Evolutionary conservation across 2,797 vertebrate genomes (phyloP), one percentile per base, ranked within the genome.

Genomic region (Gambusia yucatana): DNA sequence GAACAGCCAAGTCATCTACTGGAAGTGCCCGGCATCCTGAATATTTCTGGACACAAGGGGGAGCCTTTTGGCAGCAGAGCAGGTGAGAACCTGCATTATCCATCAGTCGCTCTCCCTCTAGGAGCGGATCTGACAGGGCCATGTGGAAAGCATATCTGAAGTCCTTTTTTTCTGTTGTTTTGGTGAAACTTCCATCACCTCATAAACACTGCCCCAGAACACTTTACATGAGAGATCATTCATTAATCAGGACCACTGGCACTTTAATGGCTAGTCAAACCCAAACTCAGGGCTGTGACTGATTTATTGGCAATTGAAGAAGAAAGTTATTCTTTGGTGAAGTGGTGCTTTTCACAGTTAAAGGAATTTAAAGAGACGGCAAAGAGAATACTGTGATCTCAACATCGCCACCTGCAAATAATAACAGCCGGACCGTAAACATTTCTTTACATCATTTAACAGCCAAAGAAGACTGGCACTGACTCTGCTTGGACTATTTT

Each of bases 381-480:
- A 33, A 28, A 14, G 80, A 84, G 57, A 61, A 86, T 46, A 30
- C 76, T 67, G 63, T 71, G 83, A 87, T 87, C 80, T 86, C 87
- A 86, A 63, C 4, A 1, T 89, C 77, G 92, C 87, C 88, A 88
- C 89, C 90, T 92, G 92, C 81, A 89, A 92, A 88, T 83, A 90
- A 91, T 92, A 89, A 88, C 80, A 88, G 80, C 73, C 44, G 4
- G 67, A 41, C 84, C 28, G 63, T 91, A 91, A 92, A 93, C 89
- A 93, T 90, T 72, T 79, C 86, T 82, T 87, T 84, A 67, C 73
- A 79, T 87, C 81, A 90, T 82, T 84, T 85, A 89, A 90, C 82
- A 87, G 82, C 70, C 57, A n/a, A 46, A 59, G 77, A 87, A 72
- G 78, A 87, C 67, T 82, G 72, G 75, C 69, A 48, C 39, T 36